These are phyloP conservation scores for Autographa pulchrina DNA, from an alignment of 2,888 invertebrate genomes.

Conservation along the genomic window DNA sequence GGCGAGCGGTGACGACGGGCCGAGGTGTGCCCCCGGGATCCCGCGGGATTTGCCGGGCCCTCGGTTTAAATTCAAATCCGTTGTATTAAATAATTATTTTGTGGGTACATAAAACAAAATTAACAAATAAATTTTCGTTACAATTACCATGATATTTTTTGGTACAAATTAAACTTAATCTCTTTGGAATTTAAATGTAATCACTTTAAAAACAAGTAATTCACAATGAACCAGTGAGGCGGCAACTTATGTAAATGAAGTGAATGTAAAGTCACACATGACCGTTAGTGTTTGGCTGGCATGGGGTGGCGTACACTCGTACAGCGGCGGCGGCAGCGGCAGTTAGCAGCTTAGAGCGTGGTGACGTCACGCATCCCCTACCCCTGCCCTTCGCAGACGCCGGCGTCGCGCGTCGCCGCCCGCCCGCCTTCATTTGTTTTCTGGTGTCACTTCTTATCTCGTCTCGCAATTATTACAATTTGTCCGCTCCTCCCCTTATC, in stretches of 20 bases:
- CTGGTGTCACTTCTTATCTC: constrained; percentile 89
- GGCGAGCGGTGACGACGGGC: constrained; percentile 80
- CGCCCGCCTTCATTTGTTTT: constrained; percentile 88
- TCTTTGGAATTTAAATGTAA: constrained; percentile 36
- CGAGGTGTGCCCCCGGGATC: constrained; percentile 75
- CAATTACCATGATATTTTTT: constrained; percentile 44
- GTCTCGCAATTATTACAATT: constrained; percentile 89
- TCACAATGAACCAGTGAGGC: constrained; percentile 49
- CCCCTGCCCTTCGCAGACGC: constrained; percentile 60
- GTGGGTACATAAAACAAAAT: constrained; percentile 70
- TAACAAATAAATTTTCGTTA: constrained; percentile 61
- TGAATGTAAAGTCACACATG: constrained; percentile 62
- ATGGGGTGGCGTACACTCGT: constrained; percentile 55
- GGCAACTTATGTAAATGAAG: constrained; percentile 58
- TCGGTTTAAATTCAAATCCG: constrained; percentile 79
- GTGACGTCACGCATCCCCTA: constrained; percentile 79
- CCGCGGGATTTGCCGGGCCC: constrained; percentile 72
- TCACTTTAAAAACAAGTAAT: constrained; percentile 43
- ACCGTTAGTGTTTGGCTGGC: constrained; percentile 65
- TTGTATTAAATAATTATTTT: constrained; percentile 80
- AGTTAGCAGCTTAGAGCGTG: constrained; percentile 65
- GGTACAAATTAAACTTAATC: constrained; percentile 29
- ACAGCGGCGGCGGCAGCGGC: constrained; percentile 59
- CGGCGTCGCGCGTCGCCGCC: constrained; percentile 59
- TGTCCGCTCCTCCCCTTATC: constrained; percentile 89